Evolutionary conservation across 1,140 invertebrate genomes (phyloP).

Genomic region (Drosophila jambulina): DNA sequence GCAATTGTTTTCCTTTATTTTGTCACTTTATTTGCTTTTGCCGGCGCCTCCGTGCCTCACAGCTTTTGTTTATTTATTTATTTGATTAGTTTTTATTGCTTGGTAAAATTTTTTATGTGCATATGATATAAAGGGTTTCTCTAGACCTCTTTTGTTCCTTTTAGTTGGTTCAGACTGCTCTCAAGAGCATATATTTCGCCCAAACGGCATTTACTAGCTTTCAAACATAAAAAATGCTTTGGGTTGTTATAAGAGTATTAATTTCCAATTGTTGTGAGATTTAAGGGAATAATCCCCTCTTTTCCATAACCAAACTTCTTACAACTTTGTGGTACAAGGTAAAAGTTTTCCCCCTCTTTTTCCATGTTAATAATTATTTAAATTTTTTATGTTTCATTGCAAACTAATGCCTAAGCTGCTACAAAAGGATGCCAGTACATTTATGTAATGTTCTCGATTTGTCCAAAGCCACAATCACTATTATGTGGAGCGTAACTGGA

Average conservation of each 20-base stretch:
- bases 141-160: background rate
- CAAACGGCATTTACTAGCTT: background rate
- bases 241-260: background rate
- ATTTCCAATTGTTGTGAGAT: background rate
- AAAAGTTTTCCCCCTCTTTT: no score
- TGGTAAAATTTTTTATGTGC: slow-evolving; percentile 34
- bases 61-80: slow-evolving; percentile 63
- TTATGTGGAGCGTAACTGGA: background rate
- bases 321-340: background rate
- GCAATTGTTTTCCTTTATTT: slow-evolving; percentile 68
- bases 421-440: background rate
- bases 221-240: background rate
- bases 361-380: background rate
- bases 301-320: background rate
- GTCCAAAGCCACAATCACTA: background rate
- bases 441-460: background rate
- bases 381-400: no score
- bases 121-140: slow-evolving; percentile 27
- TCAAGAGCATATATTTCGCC: slow-evolving; percentile 2
- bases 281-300: background rate
- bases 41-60: slow-evolving; percentile 8
- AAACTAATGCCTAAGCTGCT: background rate
- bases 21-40: slow-evolving; percentile 69
- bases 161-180: background rate
- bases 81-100: slow-evolving; percentile 66